These are phyloP conservation scores for Lasaia peninsularis DNA, from an alignment of 1,140 invertebrate genomes.

Conservation along the genomic window DNA sequence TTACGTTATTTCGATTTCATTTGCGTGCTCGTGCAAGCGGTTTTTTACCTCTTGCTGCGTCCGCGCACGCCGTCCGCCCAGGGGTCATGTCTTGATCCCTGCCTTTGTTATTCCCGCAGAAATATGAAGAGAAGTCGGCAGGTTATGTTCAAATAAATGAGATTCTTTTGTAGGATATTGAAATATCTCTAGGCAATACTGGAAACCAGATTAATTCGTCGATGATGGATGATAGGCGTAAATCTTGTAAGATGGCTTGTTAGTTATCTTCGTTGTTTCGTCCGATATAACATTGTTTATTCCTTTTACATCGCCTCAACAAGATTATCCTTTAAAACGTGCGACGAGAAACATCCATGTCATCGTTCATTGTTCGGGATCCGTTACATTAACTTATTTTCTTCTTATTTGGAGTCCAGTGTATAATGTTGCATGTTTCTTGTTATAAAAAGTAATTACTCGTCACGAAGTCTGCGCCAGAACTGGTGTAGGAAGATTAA, in stretches of 20 bases:
- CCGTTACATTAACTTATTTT: constrained; percentile 43
- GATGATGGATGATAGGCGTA: constrained; percentile 56
- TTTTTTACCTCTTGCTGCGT: constrained; percentile 55
- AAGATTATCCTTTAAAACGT: constrained; percentile 27
- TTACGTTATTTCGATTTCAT: constrained; percentile 73
- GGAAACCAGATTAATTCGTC: constrained; percentile 55
- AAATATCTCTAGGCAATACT: constrained; percentile 59
- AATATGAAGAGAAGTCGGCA: constrained; percentile 62
- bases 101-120: constrained; percentile 66
- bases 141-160: constrained; percentile 50
- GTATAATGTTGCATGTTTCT: constrained; percentile 44
- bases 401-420: constrained; percentile 44
- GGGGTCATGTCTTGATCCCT: constrained; percentile 61
- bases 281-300: constrained; percentile 27
- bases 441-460: constrained; percentile 65
- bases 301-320: constrained; percentile 15
- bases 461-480: constrained; percentile 54
- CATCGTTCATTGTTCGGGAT: constrained; percentile 51
- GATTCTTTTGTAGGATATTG: constrained; percentile 65
- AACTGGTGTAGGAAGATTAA: constrained; percentile 59
- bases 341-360: constrained; percentile 40
- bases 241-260: constrained; percentile 52
- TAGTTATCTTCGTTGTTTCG: constrained; percentile 49
- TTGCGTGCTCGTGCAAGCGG: constrained; percentile 61
- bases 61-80: constrained; percentile 41